Base-by-base conservation (phyloP, 2,113 vertebrate species). In the Archilochus colubris region DNA sequence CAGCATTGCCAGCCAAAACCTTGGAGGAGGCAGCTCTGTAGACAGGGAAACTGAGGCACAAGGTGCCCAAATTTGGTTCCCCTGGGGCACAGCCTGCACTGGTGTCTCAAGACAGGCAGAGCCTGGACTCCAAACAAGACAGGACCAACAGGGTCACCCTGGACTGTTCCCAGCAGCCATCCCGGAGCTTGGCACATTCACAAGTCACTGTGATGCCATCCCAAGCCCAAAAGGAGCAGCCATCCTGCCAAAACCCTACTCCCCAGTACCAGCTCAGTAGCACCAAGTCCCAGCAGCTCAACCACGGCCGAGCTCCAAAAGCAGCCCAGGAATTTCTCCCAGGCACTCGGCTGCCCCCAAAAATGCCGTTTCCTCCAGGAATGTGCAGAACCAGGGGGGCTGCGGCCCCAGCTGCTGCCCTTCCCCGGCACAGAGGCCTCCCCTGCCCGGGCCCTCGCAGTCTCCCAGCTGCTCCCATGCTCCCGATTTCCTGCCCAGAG, bases 281-380 rank as follows among this genome's bases (percentile, higher is more conserved):
- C 19, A 1, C 44, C 1, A 0, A 44, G 46, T 73, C 88, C 63
- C 77, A 54, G 78, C 24, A 1, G 40, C 72, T 86, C 79, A 28
- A 78, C 57, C 53, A 43, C 15, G 1, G 74, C 73, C 4, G 1
- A 7, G 0, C 90, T 96, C 88, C 87, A 85, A 82, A 94, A 67
- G 75, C 91, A 95, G 94, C 78, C 57, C 70, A 91, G 89, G 96
- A 95, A 95, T 88, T 78, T 87, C 86, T 92, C 91, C 92, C 95
- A 92, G 95, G 85, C 94, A 0, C 53, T 93, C 46, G 38, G 86
- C 96, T 96, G 87, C 96, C 97, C 97, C 86, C 77, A 89, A 96
- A 97, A 98, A 98, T 97, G 97, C 97, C 14, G 80, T 93, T 96
- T 96, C 93, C 51, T 98, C 93, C 97, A 98, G 95, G 97, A 97